These are phyloP conservation scores for Lasaia peninsularis DNA, from an alignment of 1,140 invertebrate genomes.

Conservation along the genomic window DNA sequence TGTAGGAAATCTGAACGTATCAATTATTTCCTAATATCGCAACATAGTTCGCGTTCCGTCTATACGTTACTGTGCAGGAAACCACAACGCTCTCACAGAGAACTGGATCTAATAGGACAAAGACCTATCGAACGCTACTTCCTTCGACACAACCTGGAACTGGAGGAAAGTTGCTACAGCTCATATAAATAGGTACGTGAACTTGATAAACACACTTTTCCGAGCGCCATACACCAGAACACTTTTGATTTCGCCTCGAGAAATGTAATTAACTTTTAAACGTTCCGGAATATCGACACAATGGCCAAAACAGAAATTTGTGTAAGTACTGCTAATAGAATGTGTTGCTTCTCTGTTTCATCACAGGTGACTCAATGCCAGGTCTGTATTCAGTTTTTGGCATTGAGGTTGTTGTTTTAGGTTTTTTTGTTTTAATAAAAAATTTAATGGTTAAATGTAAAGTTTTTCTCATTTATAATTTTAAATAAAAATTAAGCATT, in stretches of 20 bases:
- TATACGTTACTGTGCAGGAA: conserved; percentile 47
- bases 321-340: conserved; percentile 41
- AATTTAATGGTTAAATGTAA: too few relatives aligned
- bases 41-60: conserved; percentile 13
- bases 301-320: conserved; percentile 57
- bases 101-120: conserved; percentile 70
- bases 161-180: conserved; percentile 61
- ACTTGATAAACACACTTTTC: conserved; percentile 73
- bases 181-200: conserved; percentile 66
- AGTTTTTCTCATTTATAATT: too few relatives aligned
- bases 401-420: too few relatives aligned
- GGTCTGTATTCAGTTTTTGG: neutral
- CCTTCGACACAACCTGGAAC: conserved; percentile 47
- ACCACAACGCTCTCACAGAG: conserved; percentile 33
- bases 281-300: conserved; percentile 18
- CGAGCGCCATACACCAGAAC: conserved; percentile 42
- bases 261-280: conserved; percentile 48
- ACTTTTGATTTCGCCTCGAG: conserved; percentile 57
- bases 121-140: conserved; percentile 65
- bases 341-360: conserved; percentile 7
- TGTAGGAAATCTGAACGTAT: neutral
- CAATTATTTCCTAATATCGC: conserved; percentile 13
- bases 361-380: neutral
- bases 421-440: too few relatives aligned
- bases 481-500: too few relatives aligned